Evolutionary conservation across 2,113 vertebrate genomes (phyloP).

Genomic region (Isurus oxyrinchus): DNA sequence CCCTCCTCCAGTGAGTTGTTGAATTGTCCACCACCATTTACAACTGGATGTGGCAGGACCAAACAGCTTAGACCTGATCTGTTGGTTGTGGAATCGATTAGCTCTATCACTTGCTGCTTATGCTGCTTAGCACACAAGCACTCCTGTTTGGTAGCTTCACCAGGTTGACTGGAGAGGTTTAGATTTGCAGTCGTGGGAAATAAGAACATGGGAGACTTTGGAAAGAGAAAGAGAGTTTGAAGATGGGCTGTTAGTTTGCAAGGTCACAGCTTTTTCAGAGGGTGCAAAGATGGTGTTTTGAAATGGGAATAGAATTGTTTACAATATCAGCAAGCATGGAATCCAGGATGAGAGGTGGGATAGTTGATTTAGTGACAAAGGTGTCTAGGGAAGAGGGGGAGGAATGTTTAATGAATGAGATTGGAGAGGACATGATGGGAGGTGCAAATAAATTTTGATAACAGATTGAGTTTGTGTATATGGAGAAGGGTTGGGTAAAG

Average conservation of each 20-base stretch:
- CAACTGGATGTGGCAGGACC: no score
- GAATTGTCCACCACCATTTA: no score
- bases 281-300: neutral
- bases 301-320: neutral
- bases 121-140: no score
- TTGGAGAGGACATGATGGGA: neutral
- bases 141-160: no score
- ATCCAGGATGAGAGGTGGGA: neutral
- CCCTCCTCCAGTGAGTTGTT: no score
- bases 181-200: neutral
- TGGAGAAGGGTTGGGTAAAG: neutral
- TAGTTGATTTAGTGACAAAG: neutral
- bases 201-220: neutral
- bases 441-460: neutral
- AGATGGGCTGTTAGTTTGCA: neutral
- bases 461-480: neutral
- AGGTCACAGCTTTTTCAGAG: neutral
- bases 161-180: neutral
- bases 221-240: neutral
- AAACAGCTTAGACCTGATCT: no score
- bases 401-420: neutral
- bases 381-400: neutral
- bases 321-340: neutral
- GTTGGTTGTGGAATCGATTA: no score
- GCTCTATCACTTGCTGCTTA: no score